phyloP scores from a whole-genome alignment of 2,888 invertebrate species.

The Machimus rusticus region DNA sequence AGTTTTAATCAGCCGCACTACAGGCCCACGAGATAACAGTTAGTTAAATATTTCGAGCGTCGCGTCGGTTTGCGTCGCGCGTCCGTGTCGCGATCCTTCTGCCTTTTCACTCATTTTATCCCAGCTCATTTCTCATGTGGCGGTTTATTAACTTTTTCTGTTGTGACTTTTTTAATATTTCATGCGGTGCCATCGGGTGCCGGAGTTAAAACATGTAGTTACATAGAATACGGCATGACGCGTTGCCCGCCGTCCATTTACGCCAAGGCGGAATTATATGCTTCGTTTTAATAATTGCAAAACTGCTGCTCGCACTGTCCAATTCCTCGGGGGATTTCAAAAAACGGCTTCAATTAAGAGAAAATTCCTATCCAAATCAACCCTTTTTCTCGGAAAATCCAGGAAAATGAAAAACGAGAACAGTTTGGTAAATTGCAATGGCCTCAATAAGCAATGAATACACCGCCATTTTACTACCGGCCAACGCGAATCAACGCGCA shows the following conservation, averaged over 20 bases:
- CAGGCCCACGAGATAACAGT: neutral
- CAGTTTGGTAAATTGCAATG: neutral
- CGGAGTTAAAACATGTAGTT: neutral
- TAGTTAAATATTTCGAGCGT: neutral
- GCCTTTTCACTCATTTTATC: neutral
- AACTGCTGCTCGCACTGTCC: neutral
- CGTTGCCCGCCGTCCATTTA: neutral
- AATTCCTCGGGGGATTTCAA: neutral
- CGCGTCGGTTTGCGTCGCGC: neutral
- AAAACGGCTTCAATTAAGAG: neutral
- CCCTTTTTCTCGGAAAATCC: neutral
- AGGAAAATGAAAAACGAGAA: neutral
- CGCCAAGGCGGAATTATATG: neutral
- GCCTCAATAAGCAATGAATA: neutral
- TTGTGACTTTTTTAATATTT: neutral
- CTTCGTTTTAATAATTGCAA: neutral
- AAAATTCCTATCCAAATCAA: neutral
- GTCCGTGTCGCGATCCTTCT: neutral
- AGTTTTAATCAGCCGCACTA: conserved; percentile 1
- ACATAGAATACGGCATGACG: neutral
- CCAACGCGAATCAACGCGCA: no score
- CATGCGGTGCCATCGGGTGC: neutral
- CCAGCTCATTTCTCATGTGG: neutral
- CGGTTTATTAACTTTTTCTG: neutral
- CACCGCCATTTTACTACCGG: neutral